These are phyloP conservation scores for Zosterops lateralis DNA, from an alignment of 2,113 vertebrate species.

Conservation along the genomic window DNA sequence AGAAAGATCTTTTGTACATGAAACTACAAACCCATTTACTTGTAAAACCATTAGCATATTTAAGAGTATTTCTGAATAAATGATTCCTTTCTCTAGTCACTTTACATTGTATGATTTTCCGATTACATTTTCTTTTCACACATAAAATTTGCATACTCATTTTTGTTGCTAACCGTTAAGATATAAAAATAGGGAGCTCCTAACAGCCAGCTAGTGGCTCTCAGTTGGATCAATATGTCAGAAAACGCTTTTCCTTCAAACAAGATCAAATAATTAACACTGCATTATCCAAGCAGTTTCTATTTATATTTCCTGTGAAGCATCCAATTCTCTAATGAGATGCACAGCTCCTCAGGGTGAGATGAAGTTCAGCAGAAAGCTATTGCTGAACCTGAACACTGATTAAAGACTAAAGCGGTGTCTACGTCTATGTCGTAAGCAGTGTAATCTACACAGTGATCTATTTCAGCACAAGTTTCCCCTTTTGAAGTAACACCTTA, in stretches of 20 bases:
- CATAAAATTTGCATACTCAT: neutral
- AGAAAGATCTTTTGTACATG: neutral
- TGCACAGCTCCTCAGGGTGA: neutral
- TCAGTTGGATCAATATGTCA: neutral
- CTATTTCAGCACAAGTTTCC: neutral
- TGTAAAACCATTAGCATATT: neutral
- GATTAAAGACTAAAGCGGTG: neutral
- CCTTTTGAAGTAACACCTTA: neutral
- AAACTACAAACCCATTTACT: neutral
- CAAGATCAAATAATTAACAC: neutral
- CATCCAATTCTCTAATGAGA: neutral
- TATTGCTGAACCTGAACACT: neutral
- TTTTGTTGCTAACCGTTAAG: neutral
- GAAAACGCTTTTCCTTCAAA: neutral
- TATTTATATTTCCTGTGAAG: neutral
- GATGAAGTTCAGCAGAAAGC: neutral
- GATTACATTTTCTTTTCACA: neutral
- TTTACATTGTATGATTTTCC: neutral
- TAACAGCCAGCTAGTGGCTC: neutral
- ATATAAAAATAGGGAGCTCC: neutral
- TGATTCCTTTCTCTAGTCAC: neutral
- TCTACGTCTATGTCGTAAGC: accelerated
- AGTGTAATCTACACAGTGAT: neutral
- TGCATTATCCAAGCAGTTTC: neutral
- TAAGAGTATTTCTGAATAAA: neutral